phyloP scores from a whole-genome alignment of 53 echinoderm and acorn worm species.

The Henricia sp. region DNA sequence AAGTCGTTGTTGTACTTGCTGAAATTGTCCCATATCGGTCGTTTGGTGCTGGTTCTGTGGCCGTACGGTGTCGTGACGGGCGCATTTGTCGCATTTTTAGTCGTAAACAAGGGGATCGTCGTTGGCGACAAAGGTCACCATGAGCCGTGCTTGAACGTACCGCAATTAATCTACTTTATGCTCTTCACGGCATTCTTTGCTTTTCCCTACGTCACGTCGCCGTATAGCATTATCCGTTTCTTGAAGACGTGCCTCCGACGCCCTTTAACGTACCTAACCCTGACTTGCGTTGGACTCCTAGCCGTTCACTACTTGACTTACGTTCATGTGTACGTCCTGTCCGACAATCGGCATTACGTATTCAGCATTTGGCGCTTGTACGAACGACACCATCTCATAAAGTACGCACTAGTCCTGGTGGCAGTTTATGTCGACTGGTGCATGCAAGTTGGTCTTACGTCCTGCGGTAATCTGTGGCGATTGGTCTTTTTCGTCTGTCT shows the following conservation, averaged over 20 bases:
- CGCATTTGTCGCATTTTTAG: conserved; percentile 75
- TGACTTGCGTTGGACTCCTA: conserved; percentile 55
- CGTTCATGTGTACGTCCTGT: conserved; percentile 89
- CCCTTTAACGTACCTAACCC: conserved; percentile 55
- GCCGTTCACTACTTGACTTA: conserved; percentile 77
- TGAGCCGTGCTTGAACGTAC: conserved; percentile 80
- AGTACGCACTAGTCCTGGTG: conserved; percentile 75
- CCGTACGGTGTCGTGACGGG: conserved; percentile 71
- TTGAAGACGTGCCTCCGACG: conserved; percentile 54
- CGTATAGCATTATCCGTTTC: conserved; percentile 60
- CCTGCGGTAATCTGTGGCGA: conserved; percentile 77
- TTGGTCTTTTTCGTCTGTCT: conserved; percentile 75
- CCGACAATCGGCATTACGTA: conserved; percentile 94
- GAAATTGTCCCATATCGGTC: conserved; percentile 70
- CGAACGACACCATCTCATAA: conserved; percentile 71
- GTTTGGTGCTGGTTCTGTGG: conserved; percentile 62
- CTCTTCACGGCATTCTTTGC: conserved; percentile 78
- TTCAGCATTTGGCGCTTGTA: conserved; percentile 93
- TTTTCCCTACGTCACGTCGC: conserved; percentile 69
- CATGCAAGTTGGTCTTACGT: conserved; percentile 70
- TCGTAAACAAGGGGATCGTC: conserved; percentile 87
- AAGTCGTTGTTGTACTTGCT: conserved; percentile 58
- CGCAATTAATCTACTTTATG: conserved; percentile 90
- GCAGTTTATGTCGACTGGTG: conserved; percentile 90
- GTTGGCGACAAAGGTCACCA: conserved; percentile 87